phyloP scores from a whole-genome alignment of 2,888 invertebrate genomes.

The Mythimna ferrago region DNA sequence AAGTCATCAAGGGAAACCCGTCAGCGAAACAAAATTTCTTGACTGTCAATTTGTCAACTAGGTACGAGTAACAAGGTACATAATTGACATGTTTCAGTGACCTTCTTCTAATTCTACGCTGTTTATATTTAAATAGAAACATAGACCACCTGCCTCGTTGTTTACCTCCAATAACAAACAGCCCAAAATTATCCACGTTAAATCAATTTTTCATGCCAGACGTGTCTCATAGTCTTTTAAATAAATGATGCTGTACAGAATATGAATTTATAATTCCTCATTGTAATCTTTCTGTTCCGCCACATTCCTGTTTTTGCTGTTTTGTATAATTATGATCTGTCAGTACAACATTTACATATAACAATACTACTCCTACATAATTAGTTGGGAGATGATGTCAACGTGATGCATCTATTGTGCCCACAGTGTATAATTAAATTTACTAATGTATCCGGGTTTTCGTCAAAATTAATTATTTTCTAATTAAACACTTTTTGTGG shows the following conservation, averaged over 20 bases:
- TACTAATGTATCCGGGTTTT: conserved; percentile 58
- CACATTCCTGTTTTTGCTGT: conserved; percentile 48
- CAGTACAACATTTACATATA: conserved; percentile 59
- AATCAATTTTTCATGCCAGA: conserved; percentile 1
- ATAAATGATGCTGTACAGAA: conserved; percentile 28
- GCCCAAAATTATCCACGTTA: not conserved
- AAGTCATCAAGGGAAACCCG: no score
- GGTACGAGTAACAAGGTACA: no score
- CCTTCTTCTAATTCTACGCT: not conserved
- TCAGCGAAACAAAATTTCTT: not conserved
- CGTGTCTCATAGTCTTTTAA: conserved; percentile 1
- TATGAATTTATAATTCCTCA: conserved; percentile 41
- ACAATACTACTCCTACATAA: conserved; percentile 56
- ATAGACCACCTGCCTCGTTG: not conserved
- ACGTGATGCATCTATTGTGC: conserved; percentile 47
- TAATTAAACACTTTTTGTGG: conserved; percentile 42
- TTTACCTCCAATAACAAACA: not conserved
- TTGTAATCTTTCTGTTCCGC: conserved; percentile 53
- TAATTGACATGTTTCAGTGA: not conserved
- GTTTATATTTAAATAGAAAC: not conserved
- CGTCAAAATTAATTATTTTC: conserved; percentile 41
- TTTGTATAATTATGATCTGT: conserved; percentile 55
- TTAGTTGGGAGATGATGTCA: conserved; percentile 59
- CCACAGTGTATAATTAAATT: conserved; percentile 48
- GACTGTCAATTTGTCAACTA: not conserved